Conservation (phyloP, 2,888 invertebrate species). For the Ormyrus rosae region DNA sequence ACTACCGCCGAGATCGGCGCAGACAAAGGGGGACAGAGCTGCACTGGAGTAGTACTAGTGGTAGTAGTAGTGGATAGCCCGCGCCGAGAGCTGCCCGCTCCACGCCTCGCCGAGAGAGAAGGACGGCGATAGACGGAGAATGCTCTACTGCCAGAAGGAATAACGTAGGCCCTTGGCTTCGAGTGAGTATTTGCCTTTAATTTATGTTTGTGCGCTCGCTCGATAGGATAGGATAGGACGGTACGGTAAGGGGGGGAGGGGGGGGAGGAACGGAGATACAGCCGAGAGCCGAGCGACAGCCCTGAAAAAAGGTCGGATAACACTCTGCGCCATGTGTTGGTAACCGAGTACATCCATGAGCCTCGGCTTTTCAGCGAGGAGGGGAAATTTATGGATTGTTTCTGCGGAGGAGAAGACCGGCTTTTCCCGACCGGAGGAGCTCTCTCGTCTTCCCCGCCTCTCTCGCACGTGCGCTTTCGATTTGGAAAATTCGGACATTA, state of each 20-base stretch:
- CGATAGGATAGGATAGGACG: too few species aligned
- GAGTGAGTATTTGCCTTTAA: constrained; percentile 22
- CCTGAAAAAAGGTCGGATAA: constrained; percentile 5
- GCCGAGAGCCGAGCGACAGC: background rate
- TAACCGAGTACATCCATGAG: too few species aligned
- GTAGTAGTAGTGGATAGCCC: constrained; percentile 17
- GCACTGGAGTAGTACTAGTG: constrained; percentile 19
- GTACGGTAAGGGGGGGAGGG: background rate
- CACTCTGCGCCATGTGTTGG: too few species aligned
- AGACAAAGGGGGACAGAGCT: constrained; percentile 55
- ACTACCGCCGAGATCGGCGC: constrained; percentile 47
- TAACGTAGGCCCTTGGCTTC: constrained; percentile 46
- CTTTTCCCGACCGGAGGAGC: constrained; percentile 19
- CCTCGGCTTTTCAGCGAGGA: background rate
- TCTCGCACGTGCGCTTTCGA: constrained; percentile 8
- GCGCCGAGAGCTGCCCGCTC: constrained; percentile 1
- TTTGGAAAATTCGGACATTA: too few species aligned
- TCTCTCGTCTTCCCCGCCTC: background rate
- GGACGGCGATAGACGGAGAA: constrained; percentile 7
- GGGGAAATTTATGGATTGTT: constrained; percentile 41
- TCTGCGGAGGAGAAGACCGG: constrained; percentile 27
- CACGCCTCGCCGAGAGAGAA: background rate
- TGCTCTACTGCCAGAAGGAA: constrained; percentile 52
- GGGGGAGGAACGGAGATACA: background rate
- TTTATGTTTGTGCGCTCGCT: background rate